Conservation (phyloP, 2,113 vertebrate species). For the Panthera leo region DNA sequence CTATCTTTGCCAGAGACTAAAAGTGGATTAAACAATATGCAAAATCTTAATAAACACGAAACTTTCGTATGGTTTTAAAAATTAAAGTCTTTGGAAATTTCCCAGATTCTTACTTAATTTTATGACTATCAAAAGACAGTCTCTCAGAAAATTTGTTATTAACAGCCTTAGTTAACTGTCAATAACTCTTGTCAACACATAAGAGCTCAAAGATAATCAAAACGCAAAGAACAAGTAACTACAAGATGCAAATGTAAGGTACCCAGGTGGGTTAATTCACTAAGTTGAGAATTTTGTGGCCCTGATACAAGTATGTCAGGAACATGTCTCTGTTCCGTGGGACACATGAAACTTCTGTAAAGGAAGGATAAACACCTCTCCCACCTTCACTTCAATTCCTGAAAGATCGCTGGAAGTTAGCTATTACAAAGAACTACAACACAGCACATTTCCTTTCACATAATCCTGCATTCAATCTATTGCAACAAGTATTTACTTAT, state of each 20-base stretch:
- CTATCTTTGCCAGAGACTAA: not conserved
- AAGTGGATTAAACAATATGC: not conserved
- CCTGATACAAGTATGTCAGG: not conserved
- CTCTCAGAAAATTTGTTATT: slow-evolving; percentile 18
- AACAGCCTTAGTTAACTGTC: slow-evolving; percentile 18
- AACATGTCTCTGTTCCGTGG: not conserved
- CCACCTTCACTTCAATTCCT: slow-evolving; percentile 16
- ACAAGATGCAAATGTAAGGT: not conserved
- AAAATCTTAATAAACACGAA: slow-evolving; percentile 13
- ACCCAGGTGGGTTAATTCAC: not conserved
- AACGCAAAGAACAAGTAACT: slow-evolving; percentile 7
- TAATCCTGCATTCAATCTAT: slow-evolving; percentile 12
- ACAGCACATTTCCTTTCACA: slow-evolving; percentile 44
- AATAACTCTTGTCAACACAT: not conserved
- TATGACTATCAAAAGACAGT: not conserved
- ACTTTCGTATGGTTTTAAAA: slow-evolving; percentile 4
- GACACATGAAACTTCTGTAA: slow-evolving; percentile 28
- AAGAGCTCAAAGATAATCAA: not conserved
- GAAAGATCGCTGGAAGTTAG: not conserved
- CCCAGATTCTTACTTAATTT: slow-evolving; percentile 39
- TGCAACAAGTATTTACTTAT: not conserved
- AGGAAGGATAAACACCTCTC: not conserved
- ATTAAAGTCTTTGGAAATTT: not conserved
- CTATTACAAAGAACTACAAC: slow-evolving; percentile 28
- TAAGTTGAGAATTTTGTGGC: not conserved